Evolutionary conservation across 2,888 invertebrate species (phyloP), one percentile per base, ranked within the genome.

Genomic region (Drosophila anceps): DNA sequence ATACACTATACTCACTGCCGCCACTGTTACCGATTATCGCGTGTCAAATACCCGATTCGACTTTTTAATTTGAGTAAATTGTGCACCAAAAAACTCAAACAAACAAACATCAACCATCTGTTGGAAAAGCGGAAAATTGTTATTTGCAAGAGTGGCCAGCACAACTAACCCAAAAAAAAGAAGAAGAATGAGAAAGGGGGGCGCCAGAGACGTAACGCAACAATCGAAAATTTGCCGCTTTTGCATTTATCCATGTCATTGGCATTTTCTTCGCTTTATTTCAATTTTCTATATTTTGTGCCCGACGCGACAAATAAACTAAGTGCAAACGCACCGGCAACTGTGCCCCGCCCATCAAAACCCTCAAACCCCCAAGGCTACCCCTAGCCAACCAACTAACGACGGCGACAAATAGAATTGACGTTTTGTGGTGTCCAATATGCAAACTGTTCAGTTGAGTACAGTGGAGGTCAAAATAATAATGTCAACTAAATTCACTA

Each of bases 231-330:
- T 74, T 86, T 80, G 82, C 82, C 79, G 78, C 69, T 86, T 84
- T 88, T 84, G 84, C 84, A 85, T 85, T 85, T 85, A 86, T 85
- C 89, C 71, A 81, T 78, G 87, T 85, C 84, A 87, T 82, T 88
- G 82, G 73, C 80, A 65, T 84, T 86, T 88, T 86, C 84, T 86
- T 88, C 78, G 82, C 84, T 84, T 86, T 88, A 76, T 88, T 85
- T 88, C 82, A 81, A 88, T 88, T 88, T 88, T 75, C 76, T 60
- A 44, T 73, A 44, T 66, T 57, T 33, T 53, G 12, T 53, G 24
- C 39, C 39, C 53, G 46, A 41, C 60, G 55, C 79, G 51, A 64
- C 78, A 84, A 84, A 84, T 84, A 88, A 88, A 88, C 84, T 84
- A 84, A 84, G 84, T 84, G 84, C 87, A 86, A 84, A 88, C 84